Evolutionary conservation across 1,140 invertebrate species (phyloP), one percentile per base, ranked within the genome.

Genomic region (Polypedilum pembai): DNA sequence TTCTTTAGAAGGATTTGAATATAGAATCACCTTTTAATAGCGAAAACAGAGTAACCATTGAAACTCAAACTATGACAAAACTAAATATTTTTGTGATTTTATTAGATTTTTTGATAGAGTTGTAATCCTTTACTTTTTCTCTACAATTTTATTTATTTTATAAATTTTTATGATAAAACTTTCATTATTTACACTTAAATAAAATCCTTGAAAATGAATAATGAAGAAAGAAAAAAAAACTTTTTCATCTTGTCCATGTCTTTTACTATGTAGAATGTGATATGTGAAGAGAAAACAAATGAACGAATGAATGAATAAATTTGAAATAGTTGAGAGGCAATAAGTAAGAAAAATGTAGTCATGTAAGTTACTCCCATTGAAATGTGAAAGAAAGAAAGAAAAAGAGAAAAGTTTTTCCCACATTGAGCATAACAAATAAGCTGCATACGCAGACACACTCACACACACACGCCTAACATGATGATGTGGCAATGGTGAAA

Each of bases 281-380:
- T n/a, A 56, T 15, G n/a, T 56, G 12, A 15, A 56, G 45, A 56
- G 12, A 33, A 33, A 33, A 5, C 24, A 33, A 33, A 33, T 33
- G 24, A 33, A 33, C 5, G 24, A 33, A 18, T 69, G 17, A 8
- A 69, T 12, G 17, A 69, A 69, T 18, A 69, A 21, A 69, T 18
- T 18, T 20, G 65, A 18, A 69, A 21, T 33, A 33, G 24, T 33
- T 33, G 20, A 20, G 18, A 69, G 18, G 65, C 65, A 69, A 69
- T 69, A 69, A 69, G 65, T 69, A 69, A 69, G 65, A n/a, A 56
- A 33, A 69, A 69, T 69, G 17, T 20, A 18, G 65, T 69, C 15
- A 69, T 69, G 65, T 69, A 69, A 69, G 65, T 69, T 18, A 69
- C 65, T 69, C 45, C 45, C 45, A 56, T n/a, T n/a, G n/a, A 56